These are phyloP conservation scores for Erannis defoliaria DNA, from an alignment of 2,888 invertebrate species.

Conservation along the genomic window DNA sequence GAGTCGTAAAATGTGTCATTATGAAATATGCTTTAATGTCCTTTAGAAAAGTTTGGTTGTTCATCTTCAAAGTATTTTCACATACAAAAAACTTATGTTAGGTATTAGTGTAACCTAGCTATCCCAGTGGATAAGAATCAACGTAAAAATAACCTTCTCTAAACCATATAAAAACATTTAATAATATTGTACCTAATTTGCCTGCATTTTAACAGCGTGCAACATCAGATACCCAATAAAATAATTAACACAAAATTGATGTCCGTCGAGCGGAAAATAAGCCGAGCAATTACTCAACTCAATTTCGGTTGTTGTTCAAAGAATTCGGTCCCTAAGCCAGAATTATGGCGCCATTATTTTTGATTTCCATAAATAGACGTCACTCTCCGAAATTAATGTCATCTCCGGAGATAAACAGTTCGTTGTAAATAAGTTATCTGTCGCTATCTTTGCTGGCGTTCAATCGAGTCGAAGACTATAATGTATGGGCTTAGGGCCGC, in stretches of 20 bases:
- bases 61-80: slow-evolving; percentile 3
- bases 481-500: slow-evolving; percentile 70
- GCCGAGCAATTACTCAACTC: slow-evolving; percentile 34
- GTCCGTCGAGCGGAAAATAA: slow-evolving; percentile 28
- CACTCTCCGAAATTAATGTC: slow-evolving; percentile 42
- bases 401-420: slow-evolving; percentile 58
- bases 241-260: slow-evolving; percentile 34
- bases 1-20: slow-evolving; percentile 28
- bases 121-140: background rate
- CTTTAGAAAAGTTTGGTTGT: slow-evolving; percentile 7
- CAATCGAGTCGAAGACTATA: slow-evolving; percentile 71
- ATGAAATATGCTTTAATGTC: slow-evolving; percentile 21
- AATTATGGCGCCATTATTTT: slow-evolving; percentile 39
- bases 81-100: background rate
- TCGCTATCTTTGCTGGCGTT: slow-evolving; percentile 68
- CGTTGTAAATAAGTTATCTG: slow-evolving; percentile 73
- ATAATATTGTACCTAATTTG: background rate
- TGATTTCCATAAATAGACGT: slow-evolving; percentile 39
- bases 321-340: slow-evolving; percentile 35
- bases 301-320: slow-evolving; percentile 35
- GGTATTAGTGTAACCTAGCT: background rate
- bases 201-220: background rate
- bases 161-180: background rate
- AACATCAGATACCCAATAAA: slow-evolving; percentile 23
- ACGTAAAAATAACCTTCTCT: too few species aligned